Base-by-base conservation (phyloP, 2,113 vertebrate species). In the Pluvianellus socialis region DNA sequence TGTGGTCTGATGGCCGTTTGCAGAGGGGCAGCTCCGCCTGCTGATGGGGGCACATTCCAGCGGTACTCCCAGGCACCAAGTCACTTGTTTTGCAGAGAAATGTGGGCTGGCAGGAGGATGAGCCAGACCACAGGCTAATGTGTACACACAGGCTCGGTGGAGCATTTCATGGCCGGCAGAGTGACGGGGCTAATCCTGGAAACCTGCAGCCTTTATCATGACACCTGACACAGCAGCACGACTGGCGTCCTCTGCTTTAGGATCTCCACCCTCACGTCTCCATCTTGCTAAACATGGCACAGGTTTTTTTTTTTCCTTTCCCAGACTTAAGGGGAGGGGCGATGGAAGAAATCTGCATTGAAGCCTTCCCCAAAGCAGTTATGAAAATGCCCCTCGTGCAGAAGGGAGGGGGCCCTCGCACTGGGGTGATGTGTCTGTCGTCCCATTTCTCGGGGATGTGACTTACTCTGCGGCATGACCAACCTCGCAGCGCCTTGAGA, bases 21-120 rank as follows among this genome's bases (percentile, higher is more conserved):
- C 53, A 24, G 61, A 17, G 22, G 40, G 20, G 7, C 45, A 17
- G 12, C 33, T 61, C 70, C 1, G 0, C 24, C 24, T 0, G 0
- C 56, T 20, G 42, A 2, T 10, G 38, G 56, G 38, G 62, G 17
- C 19, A 4, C 3, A 0, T 28, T 20, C 27, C 3, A 0, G 33
- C n/a, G 28, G 14, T 28, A 1, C 38, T 45, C 21, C 1, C 10
- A 38, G 89, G 32, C 53, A 47, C 56, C 12, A 14, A 17, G n/a
- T 50, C 63, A 17, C 49, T 94, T 67, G 32, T 84, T 86, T 26
- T 79, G 61, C 44, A 65, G 83, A 58, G 61, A 17, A 49, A 28
- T 3, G 35, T 3, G 4, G 33, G 67, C 47, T 90, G 47, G 38
- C 47, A 45, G 73, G 72, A 91, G 52, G 40, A 67, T 30, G 44